These are phyloP conservation scores for Laterallus jamaicensis DNA, from an alignment of 2,113 vertebrate genomes.

Conservation along the genomic window DNA sequence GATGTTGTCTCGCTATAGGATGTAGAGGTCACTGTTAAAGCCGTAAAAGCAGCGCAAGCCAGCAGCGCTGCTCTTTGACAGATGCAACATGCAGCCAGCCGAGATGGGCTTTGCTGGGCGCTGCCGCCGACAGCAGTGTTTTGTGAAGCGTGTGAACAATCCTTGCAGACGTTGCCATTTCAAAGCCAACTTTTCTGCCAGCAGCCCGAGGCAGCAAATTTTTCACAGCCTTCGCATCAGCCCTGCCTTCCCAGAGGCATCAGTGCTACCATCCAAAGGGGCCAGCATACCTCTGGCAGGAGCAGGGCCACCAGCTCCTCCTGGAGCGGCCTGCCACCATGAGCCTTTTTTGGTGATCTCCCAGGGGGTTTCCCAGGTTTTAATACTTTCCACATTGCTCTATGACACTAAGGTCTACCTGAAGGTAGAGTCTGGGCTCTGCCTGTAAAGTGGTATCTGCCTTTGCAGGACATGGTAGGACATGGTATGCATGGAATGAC, in stretches of 20 bases:
- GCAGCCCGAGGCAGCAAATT: neutral
- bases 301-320: neutral
- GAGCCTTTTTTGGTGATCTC: neutral
- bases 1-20: neutral
- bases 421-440: neutral
- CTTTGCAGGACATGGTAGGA: neutral
- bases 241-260: neutral
- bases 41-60: neutral
- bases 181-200: neutral
- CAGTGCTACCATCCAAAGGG: rapidly evolving
- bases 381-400: neutral
- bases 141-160: neutral
- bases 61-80: neutral
- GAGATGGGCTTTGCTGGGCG: neutral
- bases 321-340: neutral
- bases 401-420: neutral
- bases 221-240: neutral
- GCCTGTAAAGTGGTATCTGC: neutral
- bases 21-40: neutral
- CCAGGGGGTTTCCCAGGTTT: neutral
- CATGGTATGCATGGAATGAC: rapidly evolving
- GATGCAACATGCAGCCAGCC: neutral
- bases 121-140: rapidly evolving
- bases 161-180: neutral
- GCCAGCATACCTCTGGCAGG: rapidly evolving